Base-by-base conservation (phyloP, 2,888 invertebrate genomes). In the Melieria crassipennis region DNA sequence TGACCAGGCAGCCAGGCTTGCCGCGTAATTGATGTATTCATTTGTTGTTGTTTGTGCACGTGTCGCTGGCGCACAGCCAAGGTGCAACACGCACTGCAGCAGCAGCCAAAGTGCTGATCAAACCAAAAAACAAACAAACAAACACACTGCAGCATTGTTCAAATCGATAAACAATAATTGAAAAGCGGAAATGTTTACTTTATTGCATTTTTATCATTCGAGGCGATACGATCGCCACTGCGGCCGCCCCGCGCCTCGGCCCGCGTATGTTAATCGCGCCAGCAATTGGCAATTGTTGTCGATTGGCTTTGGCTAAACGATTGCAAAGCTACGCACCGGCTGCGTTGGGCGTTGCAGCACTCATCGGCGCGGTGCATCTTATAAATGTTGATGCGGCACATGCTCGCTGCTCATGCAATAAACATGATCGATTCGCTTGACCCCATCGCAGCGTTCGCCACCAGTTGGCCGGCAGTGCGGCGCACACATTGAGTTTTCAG, bases 181-280 rank as follows among this genome's bases (percentile, higher is more conserved):
- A 80, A 76, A 76, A 79, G 80, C 83, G 83, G 83, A 83, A 80
- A 83, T 82, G 83, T 84, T 83, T 80, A 84, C 83, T 83, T 83
- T 83, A 83, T 83, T 83, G 82, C 80, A 72, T 65, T 75, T 77
- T 74, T 77, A 70, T 72, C 74, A 48, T 50, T 50, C 30, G 30
- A 30, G 30, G 60, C 50, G 60, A 11, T 56, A 58, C 58, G 43
- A 11, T 55, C 67, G 42, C 6, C 47, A 57, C 13, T 4, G 52
- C 67, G 11, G 45, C 50, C 58, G 10, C 7, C 42, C 9, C 11
- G 60, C 7, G 52, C 50, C 42, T 46, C 62, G 62, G 47, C 48
- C 56, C 52, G 7, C 60, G 52, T 16, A 61, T 30, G 13, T 46
- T 60, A 16, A 50, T 68, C 52, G 60, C 45, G 50, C 52, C 52